A percentile compares a stretch with the other conserved stretches of the same genome.
These are phyloP conservation scores for Lasioglossum figueresi DNA, from an alignment of 2,888 invertebrate genomes.

Conservation along the genomic window DNA sequence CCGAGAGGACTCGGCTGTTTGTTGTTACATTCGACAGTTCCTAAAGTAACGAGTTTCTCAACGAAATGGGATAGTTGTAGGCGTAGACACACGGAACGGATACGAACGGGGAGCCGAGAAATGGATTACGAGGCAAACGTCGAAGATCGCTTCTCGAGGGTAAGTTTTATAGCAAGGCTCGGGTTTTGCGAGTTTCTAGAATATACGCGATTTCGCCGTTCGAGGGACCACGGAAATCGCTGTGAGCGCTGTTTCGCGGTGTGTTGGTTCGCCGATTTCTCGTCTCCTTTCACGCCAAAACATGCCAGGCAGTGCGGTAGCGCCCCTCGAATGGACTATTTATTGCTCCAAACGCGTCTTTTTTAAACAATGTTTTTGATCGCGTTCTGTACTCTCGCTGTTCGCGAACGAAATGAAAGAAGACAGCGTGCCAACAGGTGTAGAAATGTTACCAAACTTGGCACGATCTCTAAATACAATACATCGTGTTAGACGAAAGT, in stretches of 20 bases:
- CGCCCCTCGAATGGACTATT: too few species aligned
- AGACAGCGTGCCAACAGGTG: neutral
- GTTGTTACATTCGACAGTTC: neutral
- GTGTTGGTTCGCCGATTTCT: too few species aligned
- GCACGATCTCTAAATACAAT: neutral
- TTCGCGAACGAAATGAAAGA: neutral
- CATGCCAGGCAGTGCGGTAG: too few species aligned
- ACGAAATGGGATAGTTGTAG: slow-evolving; percentile 7
- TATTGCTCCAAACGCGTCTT: too few species aligned
- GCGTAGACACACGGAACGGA: neutral
- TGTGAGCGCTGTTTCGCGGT: too few species aligned
- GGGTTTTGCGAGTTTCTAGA: neutral
- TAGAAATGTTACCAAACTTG: neutral
- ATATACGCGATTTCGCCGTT: too few species aligned
- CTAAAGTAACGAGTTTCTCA: neutral
- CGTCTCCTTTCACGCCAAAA: too few species aligned
- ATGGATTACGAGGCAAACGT: slow-evolving; percentile 49
- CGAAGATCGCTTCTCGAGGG: slow-evolving; percentile 56
- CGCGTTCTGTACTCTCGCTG: neutral
- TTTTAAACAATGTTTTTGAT: neutral
- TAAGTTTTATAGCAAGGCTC: slow-evolving; percentile 34
- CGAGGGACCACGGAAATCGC: too few species aligned
- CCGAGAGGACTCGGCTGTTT: neutral
- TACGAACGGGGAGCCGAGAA: neutral
- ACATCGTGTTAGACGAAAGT: neutral